Conservation (phyloP, 2,797 vertebrate species). For the Malacoraja senta region DNA sequence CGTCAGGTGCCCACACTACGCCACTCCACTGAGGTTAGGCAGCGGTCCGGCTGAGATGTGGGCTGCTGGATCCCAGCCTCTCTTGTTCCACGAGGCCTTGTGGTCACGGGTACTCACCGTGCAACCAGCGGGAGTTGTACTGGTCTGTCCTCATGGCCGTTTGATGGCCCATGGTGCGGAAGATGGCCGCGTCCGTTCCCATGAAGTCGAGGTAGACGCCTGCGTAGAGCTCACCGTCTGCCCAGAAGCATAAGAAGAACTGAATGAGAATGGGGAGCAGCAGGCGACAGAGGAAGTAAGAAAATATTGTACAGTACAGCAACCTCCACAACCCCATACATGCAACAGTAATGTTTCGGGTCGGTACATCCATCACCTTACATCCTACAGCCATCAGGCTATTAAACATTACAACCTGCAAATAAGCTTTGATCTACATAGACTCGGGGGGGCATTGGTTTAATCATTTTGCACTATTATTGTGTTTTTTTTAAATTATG, state of each 20-base stretch:
- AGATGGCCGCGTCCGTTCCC: conserved; percentile 96
- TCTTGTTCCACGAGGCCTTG: too few relatives aligned
- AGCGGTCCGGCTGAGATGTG: neutral
- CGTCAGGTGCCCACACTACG: neutral
- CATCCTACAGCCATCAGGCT: too few relatives aligned
- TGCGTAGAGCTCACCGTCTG: conserved; percentile 94
- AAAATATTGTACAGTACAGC: neutral
- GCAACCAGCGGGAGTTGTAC: conserved; percentile 98
- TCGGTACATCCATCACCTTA: too few relatives aligned
- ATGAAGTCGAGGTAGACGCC: conserved; percentile 98
- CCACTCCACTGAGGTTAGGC: neutral
- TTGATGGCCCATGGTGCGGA: conserved; percentile 93
- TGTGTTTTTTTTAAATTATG: too few relatives aligned
- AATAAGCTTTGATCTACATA: too few relatives aligned
- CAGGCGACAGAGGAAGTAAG: neutral
- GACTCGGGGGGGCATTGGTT: too few relatives aligned
- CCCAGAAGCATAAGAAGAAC: conserved; percentile 39
- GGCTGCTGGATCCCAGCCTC: neutral
- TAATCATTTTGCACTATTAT: too few relatives aligned
- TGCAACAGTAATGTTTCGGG: neutral
- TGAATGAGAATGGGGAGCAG: neutral
- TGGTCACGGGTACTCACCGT: conserved; percentile 62
- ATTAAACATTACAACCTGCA: too few relatives aligned
- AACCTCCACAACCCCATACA: neutral
- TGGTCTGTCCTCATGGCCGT: conserved; percentile 98